Evolutionary conservation across 2,797 vertebrate species (phyloP), one percentile per base, ranked within the genome.

Genomic region (Chromobotia macracanthus): DNA sequence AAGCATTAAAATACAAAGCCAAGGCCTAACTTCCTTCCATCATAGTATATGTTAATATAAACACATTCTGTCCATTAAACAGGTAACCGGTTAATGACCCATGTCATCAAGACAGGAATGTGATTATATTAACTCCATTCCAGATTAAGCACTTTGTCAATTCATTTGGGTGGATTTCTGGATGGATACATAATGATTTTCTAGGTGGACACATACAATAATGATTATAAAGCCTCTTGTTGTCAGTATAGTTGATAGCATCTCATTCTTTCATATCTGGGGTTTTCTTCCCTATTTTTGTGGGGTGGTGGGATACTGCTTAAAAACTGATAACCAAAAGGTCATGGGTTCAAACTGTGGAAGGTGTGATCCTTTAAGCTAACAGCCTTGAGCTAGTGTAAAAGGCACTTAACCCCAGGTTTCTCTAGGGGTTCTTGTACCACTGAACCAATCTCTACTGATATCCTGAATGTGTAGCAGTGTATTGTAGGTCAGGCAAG

Each of bases 61-160:
- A 61, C 28, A 61, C 25, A 16, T 61, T 1, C 58, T 18, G 18
- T 63, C 79, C 81, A 81, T 86, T 84, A 79, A 80, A 71, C 81
- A 83, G 53, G 50, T 72, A 72, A 61, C 81, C 77, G 73, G 44
- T 77, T 84, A 86, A 86, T 51, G 70, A 81, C 12, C 68, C 65
- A 7, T 75, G 71, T 25, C 60, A 58, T 60, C 60, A 16, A 71
- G 18, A 77, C 68, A 72, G 18, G 55, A 75, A 56, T 73, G 51
- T 71, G 51, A 82, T 76, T 3, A 41, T 46, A 80, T 84, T 72
- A 75, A n/a, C 69, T 76, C 28, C 28, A 13, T 55, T 19, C 55
- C 31, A 19, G 23, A 58, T 61, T 75, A 75, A 55, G 75, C 71
- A 75, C 67, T 78, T 60, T 48, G 71, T 80, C 72, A 60, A 58